Percentiles rank a stretch among this genome's conserved stretches.
Evolutionary conservation across 53 echinoderm and acorn worm genomes (phyloP).

Genomic region (Astropecten irregularis): DNA sequence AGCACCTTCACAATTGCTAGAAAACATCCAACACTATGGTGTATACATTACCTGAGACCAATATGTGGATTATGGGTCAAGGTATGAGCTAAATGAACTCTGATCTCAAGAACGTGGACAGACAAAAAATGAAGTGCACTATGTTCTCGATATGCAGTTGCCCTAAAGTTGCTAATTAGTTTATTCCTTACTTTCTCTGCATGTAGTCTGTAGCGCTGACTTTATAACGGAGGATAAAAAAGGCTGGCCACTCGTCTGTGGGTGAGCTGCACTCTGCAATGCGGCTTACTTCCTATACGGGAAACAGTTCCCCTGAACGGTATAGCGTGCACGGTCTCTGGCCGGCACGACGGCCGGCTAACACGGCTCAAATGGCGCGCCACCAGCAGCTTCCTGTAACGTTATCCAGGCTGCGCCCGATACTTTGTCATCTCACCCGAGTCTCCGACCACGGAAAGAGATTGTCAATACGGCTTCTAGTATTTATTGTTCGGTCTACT

Average conservation of each 20-base stretch:
- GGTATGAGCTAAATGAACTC: too few relatives aligned
- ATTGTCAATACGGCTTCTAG: constrained; percentile 34
- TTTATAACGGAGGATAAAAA: neutral
- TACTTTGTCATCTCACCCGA: constrained; percentile 38
- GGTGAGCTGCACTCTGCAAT: constrained; percentile 32
- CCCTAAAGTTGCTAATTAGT: neutral
- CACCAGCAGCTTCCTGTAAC: constrained; percentile 57
- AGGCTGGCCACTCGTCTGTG: neutral
- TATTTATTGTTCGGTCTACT: constrained; percentile 19
- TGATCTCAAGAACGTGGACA: too few relatives aligned
- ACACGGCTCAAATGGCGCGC: constrained; percentile 53
- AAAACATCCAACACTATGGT: too few relatives aligned
- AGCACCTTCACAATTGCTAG: too few relatives aligned
- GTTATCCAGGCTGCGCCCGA: constrained; percentile 25
- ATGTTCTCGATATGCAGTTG: too few relatives aligned
- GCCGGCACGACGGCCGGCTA: constrained; percentile 1
- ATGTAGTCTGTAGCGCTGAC: too few relatives aligned
- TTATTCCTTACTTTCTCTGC: neutral
- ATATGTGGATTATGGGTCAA: too few relatives aligned
- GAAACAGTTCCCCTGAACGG: constrained; percentile 51
- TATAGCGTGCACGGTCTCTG: constrained; percentile 14
- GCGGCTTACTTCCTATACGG: constrained; percentile 42
- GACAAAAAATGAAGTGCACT: too few relatives aligned
- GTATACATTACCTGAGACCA: too few relatives aligned
- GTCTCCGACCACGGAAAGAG: too few relatives aligned